Evolutionary conservation across 1,140 invertebrate genomes (phyloP).

Genomic region (Pollicipes pollicipes): DNA sequence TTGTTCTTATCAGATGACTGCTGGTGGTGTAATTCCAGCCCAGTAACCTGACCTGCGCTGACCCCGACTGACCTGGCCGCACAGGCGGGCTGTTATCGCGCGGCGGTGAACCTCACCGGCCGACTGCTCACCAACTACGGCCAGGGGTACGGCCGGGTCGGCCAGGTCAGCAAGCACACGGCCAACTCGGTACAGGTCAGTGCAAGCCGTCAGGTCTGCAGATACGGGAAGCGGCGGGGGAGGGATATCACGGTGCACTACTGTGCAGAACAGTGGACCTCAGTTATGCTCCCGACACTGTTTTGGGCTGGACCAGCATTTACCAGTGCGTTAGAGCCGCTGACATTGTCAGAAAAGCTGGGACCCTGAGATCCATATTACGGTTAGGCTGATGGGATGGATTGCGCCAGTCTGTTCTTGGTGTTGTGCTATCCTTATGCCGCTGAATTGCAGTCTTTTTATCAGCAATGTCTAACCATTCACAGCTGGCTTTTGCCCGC

Average conservation of each 20-base stretch:
- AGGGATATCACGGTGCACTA: neutral
- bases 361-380: too few species aligned
- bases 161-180: slow-evolving; percentile 66
- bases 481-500: too few species aligned
- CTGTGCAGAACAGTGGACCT: neutral
- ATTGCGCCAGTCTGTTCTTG: too few species aligned
- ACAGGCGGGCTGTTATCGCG: slow-evolving; percentile 38
- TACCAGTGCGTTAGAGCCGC: too few species aligned
- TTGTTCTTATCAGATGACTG: too few species aligned
- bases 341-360: too few species aligned
- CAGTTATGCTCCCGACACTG: neutral
- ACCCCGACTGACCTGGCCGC: slow-evolving; percentile 35
- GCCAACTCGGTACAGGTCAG: slow-evolving; percentile 47
- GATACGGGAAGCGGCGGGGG: neutral
- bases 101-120: slow-evolving; percentile 71
- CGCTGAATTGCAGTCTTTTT: too few species aligned
- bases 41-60: neutral
- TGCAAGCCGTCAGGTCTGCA: slow-evolving; percentile 3
- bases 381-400: too few species aligned
- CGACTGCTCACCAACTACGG: slow-evolving; percentile 55
- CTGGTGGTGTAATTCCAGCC: too few species aligned
- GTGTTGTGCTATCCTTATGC: too few species aligned
- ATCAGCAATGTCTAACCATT: too few species aligned
- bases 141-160: slow-evolving; percentile 55
- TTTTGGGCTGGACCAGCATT: too few species aligned